phyloP scores from a whole-genome alignment of 1,140 invertebrate genomes.

The Pseudobourletiella spinata region DNA sequence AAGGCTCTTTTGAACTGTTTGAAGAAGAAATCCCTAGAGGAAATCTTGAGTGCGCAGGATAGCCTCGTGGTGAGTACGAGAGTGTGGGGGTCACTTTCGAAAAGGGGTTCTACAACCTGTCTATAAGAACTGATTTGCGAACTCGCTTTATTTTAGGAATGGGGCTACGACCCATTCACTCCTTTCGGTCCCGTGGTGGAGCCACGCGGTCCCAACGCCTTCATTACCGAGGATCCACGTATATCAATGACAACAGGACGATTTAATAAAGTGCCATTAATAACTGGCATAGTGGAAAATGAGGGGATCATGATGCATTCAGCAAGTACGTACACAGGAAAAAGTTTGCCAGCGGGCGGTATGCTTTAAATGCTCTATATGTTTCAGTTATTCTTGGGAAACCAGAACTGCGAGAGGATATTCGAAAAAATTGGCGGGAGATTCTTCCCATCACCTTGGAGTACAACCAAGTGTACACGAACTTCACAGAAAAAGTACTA shows the following conservation, averaged over 20 bases:
- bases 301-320: slow-evolving; percentile 1
- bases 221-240: background rate
- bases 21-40: slow-evolving; percentile 46
- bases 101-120: background rate
- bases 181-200: background rate
- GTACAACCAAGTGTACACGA: slow-evolving; percentile 6
- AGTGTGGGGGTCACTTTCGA: background rate
- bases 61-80: slow-evolving; percentile 50
- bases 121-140: too few relatives aligned
- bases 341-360: too few relatives aligned
- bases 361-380: too few relatives aligned
- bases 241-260: background rate
- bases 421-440: slow-evolving; percentile 16
- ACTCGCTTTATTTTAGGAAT: background rate
- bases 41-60: slow-evolving; percentile 53
- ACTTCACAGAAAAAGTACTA: slow-evolving; percentile 9
- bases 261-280: background rate
- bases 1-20: slow-evolving; percentile 51
- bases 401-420: slow-evolving; percentile 1
- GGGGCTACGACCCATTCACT: background rate
- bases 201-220: background rate
- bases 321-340: too few relatives aligned
- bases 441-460: slow-evolving; percentile 23
- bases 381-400: slow-evolving; percentile 8
- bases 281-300: background rate